Percentiles rank a stretch among this genome's conserved stretches.
These are phyloP conservation scores for Diglossa brunneiventris DNA, from an alignment of 2,113 vertebrate species.

Conservation along the genomic window DNA sequence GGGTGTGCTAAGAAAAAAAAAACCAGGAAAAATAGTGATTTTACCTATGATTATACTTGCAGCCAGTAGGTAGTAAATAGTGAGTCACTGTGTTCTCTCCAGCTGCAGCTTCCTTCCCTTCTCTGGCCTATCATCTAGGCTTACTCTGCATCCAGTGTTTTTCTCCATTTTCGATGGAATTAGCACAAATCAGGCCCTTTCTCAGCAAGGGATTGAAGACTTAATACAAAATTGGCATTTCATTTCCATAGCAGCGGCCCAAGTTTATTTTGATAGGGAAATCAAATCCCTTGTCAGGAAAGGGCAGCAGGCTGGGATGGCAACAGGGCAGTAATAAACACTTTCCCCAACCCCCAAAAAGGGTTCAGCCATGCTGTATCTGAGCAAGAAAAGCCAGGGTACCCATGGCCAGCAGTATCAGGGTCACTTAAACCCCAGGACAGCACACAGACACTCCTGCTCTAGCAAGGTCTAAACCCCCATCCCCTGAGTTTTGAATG, in stretches of 20 bases:
- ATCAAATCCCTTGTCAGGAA: neutral
- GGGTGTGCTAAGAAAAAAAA: too few species aligned
- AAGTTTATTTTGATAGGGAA: accelerated
- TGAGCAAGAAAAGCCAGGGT: neutral
- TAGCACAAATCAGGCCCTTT: neutral
- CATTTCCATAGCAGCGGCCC: neutral
- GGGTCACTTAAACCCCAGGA: accelerated
- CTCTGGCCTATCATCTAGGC: neutral
- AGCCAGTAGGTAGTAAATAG: neutral
- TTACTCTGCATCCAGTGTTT: neutral
- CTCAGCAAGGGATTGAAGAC: neutral
- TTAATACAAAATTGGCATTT: neutral
- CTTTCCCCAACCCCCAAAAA: neutral
- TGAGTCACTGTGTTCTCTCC: neutral
- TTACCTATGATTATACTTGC: neutral
- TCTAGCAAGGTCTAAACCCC: accelerated
- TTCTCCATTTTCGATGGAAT: neutral
- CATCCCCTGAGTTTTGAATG: neutral
- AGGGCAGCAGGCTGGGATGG: neutral
- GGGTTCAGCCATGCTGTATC: neutral
- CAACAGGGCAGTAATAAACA: neutral
- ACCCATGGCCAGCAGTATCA: accelerated
- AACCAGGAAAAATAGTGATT: neutral
- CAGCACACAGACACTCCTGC: accelerated
- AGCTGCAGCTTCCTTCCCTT: neutral